phyloP scores from a whole-genome alignment of 2,888 invertebrate species.

The Aquatica leii region DNA sequence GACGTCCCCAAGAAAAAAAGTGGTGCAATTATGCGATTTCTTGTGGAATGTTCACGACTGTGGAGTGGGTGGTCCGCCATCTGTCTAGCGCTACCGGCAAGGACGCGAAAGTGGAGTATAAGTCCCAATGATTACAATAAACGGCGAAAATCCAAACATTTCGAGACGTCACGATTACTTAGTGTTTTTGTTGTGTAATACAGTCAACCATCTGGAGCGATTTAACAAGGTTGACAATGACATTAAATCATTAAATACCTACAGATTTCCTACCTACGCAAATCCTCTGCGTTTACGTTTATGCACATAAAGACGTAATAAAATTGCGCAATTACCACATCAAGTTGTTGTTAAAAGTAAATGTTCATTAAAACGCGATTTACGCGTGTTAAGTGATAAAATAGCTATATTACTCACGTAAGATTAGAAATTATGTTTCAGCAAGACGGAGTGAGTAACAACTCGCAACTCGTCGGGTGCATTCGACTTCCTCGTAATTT shows the following conservation, averaged over 20 bases:
- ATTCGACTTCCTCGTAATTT: too few species aligned
- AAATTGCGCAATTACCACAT: background rate
- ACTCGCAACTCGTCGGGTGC: too few species aligned
- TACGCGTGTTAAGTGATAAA: too few species aligned
- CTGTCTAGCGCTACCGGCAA: constrained; percentile 32
- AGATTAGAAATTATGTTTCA: too few species aligned
- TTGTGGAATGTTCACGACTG: constrained; percentile 23
- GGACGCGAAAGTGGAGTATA: constrained; percentile 31
- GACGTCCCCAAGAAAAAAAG: constrained; percentile 5
- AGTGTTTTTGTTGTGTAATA: constrained; percentile 17
- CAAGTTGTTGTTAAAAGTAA: too few species aligned
- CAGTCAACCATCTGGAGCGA: constrained; percentile 27
- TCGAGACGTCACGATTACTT: constrained; percentile 21
- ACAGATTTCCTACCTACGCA: constrained; percentile 30
- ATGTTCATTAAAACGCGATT: too few species aligned
- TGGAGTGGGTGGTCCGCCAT: constrained; percentile 34
- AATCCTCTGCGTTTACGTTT: constrained; percentile 1
- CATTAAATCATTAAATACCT: constrained; percentile 33
- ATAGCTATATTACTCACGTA: too few species aligned
- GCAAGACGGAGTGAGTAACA: too few species aligned
- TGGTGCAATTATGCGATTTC: constrained; percentile 5
- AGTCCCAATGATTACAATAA: too few species aligned
- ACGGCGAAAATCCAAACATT: too few species aligned
- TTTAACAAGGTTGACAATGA: constrained; percentile 29
- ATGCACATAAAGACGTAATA: background rate